Base-by-base conservation (phyloP, 1,140 invertebrate species). In the Meteorus sp. region DNA sequence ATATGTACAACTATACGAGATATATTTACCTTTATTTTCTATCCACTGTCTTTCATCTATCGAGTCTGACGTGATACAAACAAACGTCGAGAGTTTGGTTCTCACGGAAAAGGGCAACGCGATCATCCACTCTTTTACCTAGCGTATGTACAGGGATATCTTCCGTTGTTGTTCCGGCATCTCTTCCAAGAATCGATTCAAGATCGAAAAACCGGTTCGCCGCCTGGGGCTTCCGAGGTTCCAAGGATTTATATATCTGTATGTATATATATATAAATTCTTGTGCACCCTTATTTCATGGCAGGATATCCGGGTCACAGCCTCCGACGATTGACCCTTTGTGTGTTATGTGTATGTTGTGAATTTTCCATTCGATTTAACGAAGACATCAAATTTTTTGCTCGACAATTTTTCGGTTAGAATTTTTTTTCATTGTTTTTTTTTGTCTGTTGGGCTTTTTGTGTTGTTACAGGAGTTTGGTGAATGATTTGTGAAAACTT, bases 51-150 rank as follows among this genome's bases (percentile, higher is more conserved):
- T 25, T 41, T 53, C 25, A 23, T 35, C 20, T 20, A n/a, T 19
- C 20, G 5, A 39, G 11, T n/a, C 35, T 39, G 19, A 39, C 51
- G 51, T 53, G 51, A 53, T 35, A 39, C 37, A 13, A 39, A 13
- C 31, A 35, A 52, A n/a, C 48, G 15, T 22, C 11, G 15, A 17
- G 19, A 35, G 23, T 51, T 48, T 58, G 41, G 37, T 41, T 58
- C 37, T 58, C 37, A 51, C 47, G 47, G 37, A 27, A 35, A 51
- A 58, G 47, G 23, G 19, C 56, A 43, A 51, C 43, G n/a, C n/a
- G 56, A 58, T 58, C 56, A 39, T 27, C 48, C 25, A 33, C 31
- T 37, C n/a, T n/a, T n/a, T n/a, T n/a, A n/a, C n/a, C n/a, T n/a
- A n/a, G n/a, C n/a, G n/a, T n/a, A n/a, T n/a, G n/a, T 20, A 53